Evolutionary conservation across 2,797 vertebrate genomes (phyloP).

Genomic region (Apogon hyalosoma): DNA sequence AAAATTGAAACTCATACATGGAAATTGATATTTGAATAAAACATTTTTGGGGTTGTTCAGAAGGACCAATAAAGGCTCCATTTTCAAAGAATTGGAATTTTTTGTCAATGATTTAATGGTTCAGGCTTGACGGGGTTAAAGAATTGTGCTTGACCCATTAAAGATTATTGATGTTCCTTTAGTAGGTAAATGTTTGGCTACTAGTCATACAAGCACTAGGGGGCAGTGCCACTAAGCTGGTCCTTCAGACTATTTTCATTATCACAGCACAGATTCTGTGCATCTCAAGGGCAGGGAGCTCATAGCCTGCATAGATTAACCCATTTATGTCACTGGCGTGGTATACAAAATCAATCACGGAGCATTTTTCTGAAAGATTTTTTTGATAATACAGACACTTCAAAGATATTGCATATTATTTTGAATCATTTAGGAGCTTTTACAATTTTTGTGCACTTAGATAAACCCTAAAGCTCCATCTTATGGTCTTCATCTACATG

Average conservation of each 20-base stretch:
- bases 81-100: too few species aligned
- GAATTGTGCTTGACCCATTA: background rate
- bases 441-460: background rate
- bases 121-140: too few species aligned
- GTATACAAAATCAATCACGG: background rate
- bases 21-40: too few species aligned
- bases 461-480: background rate
- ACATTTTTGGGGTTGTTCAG: too few species aligned
- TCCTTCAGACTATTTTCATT: slow-evolving; percentile 9
- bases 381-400: background rate
- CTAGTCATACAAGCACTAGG: slow-evolving; percentile 40
- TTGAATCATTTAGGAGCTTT: background rate
- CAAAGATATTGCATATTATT: background rate
- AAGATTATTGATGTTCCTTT: background rate
- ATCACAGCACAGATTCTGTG: background rate
- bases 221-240: slow-evolving; percentile 31
- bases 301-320: background rate
- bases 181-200: background rate
- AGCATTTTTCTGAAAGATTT: background rate
- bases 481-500: slow-evolving; percentile 9
- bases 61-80: too few species aligned
- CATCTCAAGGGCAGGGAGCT: slow-evolving; percentile 52
- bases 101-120: too few species aligned
- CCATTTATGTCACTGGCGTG: slow-evolving; percentile 2
- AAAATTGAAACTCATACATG: too few species aligned